Percentiles rank a stretch among this genome's conserved stretches.
phyloP scores from a whole-genome alignment of 2,888 invertebrate genomes.

The Prionchulus punctatus region DNA sequence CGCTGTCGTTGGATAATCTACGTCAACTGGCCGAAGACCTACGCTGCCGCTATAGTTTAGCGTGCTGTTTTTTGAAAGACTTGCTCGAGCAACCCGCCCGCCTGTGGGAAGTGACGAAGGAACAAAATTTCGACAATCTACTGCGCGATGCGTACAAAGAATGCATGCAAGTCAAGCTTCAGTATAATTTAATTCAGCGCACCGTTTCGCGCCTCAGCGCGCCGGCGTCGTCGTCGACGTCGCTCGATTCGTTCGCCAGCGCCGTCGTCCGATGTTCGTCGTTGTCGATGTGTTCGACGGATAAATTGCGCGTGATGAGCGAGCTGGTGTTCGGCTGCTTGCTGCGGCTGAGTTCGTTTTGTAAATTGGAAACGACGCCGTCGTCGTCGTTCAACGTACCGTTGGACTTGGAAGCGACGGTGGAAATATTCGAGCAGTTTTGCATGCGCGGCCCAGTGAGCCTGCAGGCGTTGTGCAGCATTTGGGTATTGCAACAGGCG shows the following conservation, averaged over 20 bases:
- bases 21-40: conserved; percentile 52
- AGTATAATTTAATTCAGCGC: conserved; percentile 62
- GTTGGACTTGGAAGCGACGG: not conserved
- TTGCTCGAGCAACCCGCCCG: conserved; percentile 41
- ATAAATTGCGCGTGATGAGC: conserved; percentile 62
- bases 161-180: conserved; percentile 70
- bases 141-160: conserved; percentile 52
- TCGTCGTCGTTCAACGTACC: not conserved
- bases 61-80: conserved; percentile 64
- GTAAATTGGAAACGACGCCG: not conserved
- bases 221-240: not conserved
- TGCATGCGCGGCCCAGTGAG: conserved; percentile 57
- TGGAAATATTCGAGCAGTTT: conserved; percentile 49
- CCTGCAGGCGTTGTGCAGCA: conserved; percentile 1
- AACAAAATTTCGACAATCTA: not conserved
- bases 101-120: not conserved
- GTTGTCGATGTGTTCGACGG: conserved; percentile 29
- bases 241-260: not conserved
- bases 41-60: conserved; percentile 60
- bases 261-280: not conserved
- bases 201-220: conserved; percentile 51
- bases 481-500: conserved; percentile 8
- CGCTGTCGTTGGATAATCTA: not conserved
- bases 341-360: conserved; percentile 37
- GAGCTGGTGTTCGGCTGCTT: conserved; percentile 66